Percentiles rank a stretch among this genome's conserved stretches.
Evolutionary conservation across 2,797 vertebrate genomes (phyloP).

Genomic region (Helarctos malayanus): DNA sequence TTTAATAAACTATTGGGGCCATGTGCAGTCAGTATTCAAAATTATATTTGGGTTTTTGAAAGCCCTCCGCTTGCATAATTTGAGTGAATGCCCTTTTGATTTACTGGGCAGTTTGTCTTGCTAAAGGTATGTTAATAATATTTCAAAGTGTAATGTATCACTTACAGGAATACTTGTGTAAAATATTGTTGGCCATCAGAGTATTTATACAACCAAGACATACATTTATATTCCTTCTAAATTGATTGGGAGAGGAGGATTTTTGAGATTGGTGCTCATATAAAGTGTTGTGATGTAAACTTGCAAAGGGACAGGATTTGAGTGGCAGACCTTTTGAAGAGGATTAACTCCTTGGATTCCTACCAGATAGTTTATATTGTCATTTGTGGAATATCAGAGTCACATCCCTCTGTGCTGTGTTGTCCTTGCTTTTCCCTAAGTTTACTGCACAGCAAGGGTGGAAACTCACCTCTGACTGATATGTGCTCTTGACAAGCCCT

Average conservation of each 20-base stretch:
- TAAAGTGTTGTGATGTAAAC: neutral
- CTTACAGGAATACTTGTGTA: conserved; percentile 62
- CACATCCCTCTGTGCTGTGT: neutral
- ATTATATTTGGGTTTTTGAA: conserved; percentile 59
- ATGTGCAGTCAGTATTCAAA: conserved; percentile 28
- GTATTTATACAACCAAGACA: conserved; percentile 41
- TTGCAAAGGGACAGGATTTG: neutral
- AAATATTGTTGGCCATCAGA: conserved; percentile 46
- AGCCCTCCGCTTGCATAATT: conserved; percentile 12
- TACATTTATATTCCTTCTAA: conserved; percentile 25
- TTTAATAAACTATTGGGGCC: conserved; percentile 60
- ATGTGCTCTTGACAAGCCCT: neutral
- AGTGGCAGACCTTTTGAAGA: neutral
- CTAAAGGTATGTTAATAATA: conserved; percentile 64
- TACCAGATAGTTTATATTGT: neutral
- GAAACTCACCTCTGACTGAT: neutral
- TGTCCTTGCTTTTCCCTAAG: neutral
- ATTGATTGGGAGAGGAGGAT: neutral
- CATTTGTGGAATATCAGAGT: neutral
- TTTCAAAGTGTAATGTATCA: conserved; percentile 59
- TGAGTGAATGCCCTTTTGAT: conserved; percentile 55
- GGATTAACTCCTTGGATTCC: neutral
- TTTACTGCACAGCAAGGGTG: neutral
- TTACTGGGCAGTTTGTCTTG: conserved; percentile 68
- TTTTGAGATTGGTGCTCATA: neutral